These are phyloP conservation scores for Scomberomorus guttatus DNA, from an alignment of 2,797 vertebrate genomes.

Conservation along the genomic window DNA sequence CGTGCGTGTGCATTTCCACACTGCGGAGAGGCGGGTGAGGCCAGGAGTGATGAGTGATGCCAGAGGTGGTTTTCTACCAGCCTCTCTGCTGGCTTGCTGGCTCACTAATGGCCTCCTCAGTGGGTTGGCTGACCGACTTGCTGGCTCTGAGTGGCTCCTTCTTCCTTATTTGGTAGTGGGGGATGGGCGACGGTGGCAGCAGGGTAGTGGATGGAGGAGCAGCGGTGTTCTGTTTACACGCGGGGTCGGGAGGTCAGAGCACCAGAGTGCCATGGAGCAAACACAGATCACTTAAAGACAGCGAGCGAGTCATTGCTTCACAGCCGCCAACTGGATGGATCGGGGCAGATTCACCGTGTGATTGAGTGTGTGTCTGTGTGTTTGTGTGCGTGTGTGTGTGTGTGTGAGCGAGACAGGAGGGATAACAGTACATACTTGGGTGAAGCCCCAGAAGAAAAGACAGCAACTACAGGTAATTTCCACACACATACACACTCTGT, in stretches of 20 bases:
- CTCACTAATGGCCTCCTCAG: constrained; percentile 79
- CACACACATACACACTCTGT: constrained; percentile 47
- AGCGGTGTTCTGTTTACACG: constrained; percentile 75
- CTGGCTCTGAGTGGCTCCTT: constrained; percentile 65
- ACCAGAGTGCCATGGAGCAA: constrained; percentile 75
- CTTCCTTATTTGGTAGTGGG: constrained; percentile 77
- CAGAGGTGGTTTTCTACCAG: constrained; percentile 81
- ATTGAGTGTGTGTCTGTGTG: constrained; percentile 34
- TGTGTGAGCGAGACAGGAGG: neutral
- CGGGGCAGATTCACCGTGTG: constrained; percentile 49
- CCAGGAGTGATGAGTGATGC: constrained; percentile 76
- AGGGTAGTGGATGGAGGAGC: constrained; percentile 42
- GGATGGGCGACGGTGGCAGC: constrained; percentile 53
- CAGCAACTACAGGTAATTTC: constrained; percentile 66
- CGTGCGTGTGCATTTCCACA: constrained; percentile 51
- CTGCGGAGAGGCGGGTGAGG: constrained; percentile 36
- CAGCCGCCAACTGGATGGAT: constrained; percentile 50
- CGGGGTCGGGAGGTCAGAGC: constrained; percentile 69
- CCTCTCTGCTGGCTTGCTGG: constrained; percentile 69
- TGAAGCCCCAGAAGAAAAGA: constrained; percentile 44
- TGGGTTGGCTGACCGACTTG: constrained; percentile 74
- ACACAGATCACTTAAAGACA: constrained; percentile 77
- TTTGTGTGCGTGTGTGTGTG: constrained; percentile 23
- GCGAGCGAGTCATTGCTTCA: constrained; percentile 50
- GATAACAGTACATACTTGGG: constrained; percentile 46